These are phyloP conservation scores for Oreochromis grahami DNA, from an alignment of 2,797 vertebrate genomes.

Conservation along the genomic window DNA sequence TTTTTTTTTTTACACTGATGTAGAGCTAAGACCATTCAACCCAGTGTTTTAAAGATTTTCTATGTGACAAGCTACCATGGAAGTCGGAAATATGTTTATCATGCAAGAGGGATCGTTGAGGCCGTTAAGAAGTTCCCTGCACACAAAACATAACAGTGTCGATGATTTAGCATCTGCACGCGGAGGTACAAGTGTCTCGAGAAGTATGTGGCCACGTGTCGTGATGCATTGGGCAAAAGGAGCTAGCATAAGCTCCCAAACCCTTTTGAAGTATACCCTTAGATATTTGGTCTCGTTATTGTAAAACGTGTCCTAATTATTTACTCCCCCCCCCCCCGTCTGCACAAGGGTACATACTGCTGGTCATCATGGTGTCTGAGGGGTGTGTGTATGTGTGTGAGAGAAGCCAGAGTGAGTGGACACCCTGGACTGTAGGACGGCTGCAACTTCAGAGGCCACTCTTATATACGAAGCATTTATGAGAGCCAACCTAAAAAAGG, in stretches of 20 bases:
- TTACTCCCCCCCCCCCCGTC: neutral
- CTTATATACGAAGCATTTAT: conserved; percentile 39
- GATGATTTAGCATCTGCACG: conserved; percentile 32
- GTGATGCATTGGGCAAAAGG: neutral
- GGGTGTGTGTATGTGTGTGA: conserved; percentile 9
- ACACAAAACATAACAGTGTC: conserved; percentile 39
- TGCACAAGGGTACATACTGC: conserved; percentile 48
- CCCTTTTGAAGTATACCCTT: neutral
- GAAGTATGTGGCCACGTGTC: neutral
- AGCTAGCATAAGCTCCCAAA: neutral
- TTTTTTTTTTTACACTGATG: conserved; percentile 63
- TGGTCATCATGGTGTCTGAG: conserved; percentile 45
- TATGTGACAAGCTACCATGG: conserved; percentile 49
- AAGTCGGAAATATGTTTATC: conserved; percentile 43
- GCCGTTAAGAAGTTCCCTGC: conserved; percentile 31
- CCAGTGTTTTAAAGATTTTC: conserved; percentile 38
- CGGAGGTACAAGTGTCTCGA: conserved; percentile 33
- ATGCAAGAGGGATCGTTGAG: conserved; percentile 53
- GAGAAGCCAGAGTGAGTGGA: conserved; percentile 14
- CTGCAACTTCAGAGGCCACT: conserved; percentile 32
- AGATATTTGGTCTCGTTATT: conserved; percentile 26
- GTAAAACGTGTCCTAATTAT: neutral
- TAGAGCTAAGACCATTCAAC: conserved; percentile 68
- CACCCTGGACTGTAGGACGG: conserved; percentile 26
- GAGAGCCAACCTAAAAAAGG: conserved; percentile 57